Evolutionary conservation across 2,888 invertebrate genomes (phyloP).

Genomic region (Eristalis tenax): DNA sequence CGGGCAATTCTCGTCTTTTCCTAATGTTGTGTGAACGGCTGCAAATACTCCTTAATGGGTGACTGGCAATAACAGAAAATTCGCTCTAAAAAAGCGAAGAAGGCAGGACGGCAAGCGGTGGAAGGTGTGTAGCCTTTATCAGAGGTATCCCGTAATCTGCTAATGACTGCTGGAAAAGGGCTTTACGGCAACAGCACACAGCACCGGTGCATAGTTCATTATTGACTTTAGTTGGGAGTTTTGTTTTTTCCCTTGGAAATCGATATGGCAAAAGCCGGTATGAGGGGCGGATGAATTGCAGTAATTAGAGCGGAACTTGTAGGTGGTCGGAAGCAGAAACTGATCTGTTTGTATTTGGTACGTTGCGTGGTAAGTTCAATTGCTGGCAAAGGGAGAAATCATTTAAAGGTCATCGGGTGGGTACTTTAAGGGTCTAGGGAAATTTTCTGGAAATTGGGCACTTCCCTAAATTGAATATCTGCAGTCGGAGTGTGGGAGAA

Average conservation of each 20-base stretch:
- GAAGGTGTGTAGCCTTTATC: neutral
- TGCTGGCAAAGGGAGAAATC: neutral
- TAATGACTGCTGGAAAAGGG: constrained; percentile 22
- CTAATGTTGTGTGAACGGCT: too few species aligned
- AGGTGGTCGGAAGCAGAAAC: neutral
- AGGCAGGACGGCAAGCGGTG: neutral
- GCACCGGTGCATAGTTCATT: constrained; percentile 2
- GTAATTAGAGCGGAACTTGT: constrained; percentile 52
- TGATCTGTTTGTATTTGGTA: neutral
- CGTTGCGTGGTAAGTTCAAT: neutral
- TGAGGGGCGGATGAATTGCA: constrained; percentile 17
- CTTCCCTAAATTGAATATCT: too few species aligned
- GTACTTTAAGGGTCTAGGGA: neutral
- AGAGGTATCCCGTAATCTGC: constrained; percentile 9
- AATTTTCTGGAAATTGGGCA: neutral
- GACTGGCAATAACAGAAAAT: constrained; percentile 8
- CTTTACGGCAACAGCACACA: neutral
- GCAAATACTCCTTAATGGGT: constrained; percentile 12
- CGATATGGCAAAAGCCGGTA: neutral
- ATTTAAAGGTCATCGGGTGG: neutral
- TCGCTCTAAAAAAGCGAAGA: neutral
- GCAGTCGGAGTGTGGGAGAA: too few species aligned
- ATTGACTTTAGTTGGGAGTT: constrained; percentile 11
- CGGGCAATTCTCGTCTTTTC: neutral
- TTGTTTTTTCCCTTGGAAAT: neutral